These are phyloP conservation scores for Empis stercorea DNA, from an alignment of 2,888 invertebrate species.

Conservation along the genomic window DNA sequence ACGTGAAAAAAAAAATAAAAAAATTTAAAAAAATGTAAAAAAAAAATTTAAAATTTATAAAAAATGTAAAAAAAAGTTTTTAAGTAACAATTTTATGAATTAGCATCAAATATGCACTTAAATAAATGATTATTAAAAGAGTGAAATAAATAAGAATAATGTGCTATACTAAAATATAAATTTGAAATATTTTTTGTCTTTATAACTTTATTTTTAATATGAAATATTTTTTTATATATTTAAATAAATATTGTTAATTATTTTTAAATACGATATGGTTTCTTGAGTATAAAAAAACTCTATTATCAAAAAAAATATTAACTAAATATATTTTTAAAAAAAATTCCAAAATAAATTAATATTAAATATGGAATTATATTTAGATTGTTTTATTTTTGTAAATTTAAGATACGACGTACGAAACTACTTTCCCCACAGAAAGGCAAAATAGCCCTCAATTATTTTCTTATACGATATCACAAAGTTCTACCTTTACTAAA, in stretches of 20 bases:
- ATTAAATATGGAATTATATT: constrained; percentile 5
- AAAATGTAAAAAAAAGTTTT: neutral
- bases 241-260: constrained; percentile 13
- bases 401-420: no score
- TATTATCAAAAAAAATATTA: constrained; percentile 11
- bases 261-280: constrained; percentile 16
- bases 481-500: no score
- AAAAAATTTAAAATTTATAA: neutral
- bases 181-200: no score
- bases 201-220: neutral
- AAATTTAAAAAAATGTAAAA: no score
- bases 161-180: no score
- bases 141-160: no score
- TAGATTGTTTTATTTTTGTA: neutral
- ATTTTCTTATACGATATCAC: no score
- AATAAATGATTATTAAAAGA: no score
- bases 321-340: constrained; percentile 9
- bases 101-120: no score
- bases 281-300: constrained; percentile 14
- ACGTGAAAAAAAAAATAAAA: neutral
- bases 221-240: neutral
- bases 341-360: constrained; percentile 11
- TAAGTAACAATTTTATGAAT: no score
- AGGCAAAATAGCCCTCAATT: no score
- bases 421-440: no score